Conservation (phyloP, 2,888 invertebrate species). For the Orchesellides sinensis region DNA sequence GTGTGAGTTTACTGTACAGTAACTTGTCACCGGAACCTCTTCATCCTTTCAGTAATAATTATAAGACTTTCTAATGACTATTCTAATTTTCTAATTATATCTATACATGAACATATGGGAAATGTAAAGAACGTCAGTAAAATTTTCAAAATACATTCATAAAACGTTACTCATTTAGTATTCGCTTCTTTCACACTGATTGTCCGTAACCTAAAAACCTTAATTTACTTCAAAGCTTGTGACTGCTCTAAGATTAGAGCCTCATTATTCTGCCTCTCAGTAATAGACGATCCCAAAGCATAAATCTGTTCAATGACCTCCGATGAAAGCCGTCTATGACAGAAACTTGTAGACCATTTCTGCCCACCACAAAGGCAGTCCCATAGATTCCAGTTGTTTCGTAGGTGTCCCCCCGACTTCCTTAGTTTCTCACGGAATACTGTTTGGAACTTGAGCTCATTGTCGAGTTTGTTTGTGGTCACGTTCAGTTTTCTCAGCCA, state of each 20-base stretch:
- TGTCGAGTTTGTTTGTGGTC: slow-evolving; percentile 51
- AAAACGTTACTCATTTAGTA: neutral
- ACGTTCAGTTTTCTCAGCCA: slow-evolving; percentile 54
- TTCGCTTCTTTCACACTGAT: neutral
- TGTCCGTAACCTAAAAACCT: neutral
- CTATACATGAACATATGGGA: neutral
- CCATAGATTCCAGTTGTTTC: slow-evolving; percentile 26
- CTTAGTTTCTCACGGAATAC: slow-evolving; percentile 48
- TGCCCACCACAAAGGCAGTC: slow-evolving; percentile 30
- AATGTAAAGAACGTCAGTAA: neutral
- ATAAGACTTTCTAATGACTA: neutral
- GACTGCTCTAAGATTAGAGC: slow-evolving; percentile 27
- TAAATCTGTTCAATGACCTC: slow-evolving; percentile 59
- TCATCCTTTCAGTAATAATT: neutral
- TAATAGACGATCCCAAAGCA: slow-evolving; percentile 52
- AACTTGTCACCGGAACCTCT: neutral
- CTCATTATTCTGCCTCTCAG: slow-evolving; percentile 47
- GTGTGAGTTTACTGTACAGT: no score
- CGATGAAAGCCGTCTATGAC: slow-evolving; percentile 28
- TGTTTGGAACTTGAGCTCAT: slow-evolving; percentile 56
- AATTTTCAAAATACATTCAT: neutral
- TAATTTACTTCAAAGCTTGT: neutral
- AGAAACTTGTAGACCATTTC: slow-evolving; percentile 12
- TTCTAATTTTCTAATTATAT: neutral
- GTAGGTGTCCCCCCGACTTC: slow-evolving; percentile 42